phyloP scores from a whole-genome alignment of 2,113 vertebrate species.

The Scalopus aquaticus region DNA sequence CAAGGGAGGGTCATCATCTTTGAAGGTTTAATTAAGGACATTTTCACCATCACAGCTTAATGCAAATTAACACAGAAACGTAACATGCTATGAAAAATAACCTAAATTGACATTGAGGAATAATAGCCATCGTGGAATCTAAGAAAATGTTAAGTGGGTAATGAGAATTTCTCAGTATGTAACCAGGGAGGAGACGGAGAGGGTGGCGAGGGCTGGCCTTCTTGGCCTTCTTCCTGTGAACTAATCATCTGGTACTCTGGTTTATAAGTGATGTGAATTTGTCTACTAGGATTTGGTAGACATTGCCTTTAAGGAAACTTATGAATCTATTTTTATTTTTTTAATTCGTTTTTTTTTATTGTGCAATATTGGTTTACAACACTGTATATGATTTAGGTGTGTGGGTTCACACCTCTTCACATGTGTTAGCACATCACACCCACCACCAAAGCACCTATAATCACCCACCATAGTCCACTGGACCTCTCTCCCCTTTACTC shows the following conservation, averaged over 20 bases:
- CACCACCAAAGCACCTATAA: too few relatives aligned
- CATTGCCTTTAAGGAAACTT: background rate
- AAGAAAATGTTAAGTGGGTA: background rate
- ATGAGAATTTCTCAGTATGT: background rate
- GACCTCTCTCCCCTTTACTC: too few relatives aligned
- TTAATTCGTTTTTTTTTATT: too few relatives aligned
- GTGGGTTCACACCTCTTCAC: too few relatives aligned
- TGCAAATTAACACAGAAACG: conserved; percentile 3
- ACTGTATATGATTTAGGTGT: too few relatives aligned
- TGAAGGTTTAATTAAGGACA: background rate
- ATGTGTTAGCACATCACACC: too few relatives aligned
- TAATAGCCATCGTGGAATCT: background rate
- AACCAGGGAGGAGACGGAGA: background rate
- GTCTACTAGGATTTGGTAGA: background rate
- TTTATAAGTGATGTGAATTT: background rate
- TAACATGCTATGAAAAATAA: background rate
- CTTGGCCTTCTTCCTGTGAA: background rate
- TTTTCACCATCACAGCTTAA: background rate
- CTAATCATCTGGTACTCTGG: background rate
- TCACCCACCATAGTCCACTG: too few relatives aligned
- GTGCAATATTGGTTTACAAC: too few relatives aligned
- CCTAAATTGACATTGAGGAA: background rate
- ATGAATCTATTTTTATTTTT: background rate
- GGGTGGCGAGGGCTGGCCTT: background rate
- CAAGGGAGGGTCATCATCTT: background rate